Base-by-base conservation (phyloP, 2,888 invertebrate genomes). In the Trissoscelio sp. region DNA sequence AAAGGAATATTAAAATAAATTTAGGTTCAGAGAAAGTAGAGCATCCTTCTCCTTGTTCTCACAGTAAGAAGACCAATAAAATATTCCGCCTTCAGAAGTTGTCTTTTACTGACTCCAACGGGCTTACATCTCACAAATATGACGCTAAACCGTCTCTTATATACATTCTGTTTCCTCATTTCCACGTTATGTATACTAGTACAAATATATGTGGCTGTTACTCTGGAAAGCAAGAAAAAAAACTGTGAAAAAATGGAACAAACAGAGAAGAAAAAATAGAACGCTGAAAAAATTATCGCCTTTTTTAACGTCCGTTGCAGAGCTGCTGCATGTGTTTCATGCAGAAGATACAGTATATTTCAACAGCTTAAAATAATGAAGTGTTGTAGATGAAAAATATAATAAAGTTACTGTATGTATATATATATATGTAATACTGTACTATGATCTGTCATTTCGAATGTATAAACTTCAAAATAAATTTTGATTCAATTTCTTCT, bases 31-130 rank as follows among this genome's bases (percentile, higher is more conserved):
- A 44, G 44, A 73, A 73, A 64, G 53, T 73, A 31, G 64, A 53
- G 16, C 55, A 55, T 73, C 18, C 53, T 55, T 55, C 51, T 55
- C 42, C 53, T 46, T 64, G 42, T 73, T 64, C 64, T 42, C 73
- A 18, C 14, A 34, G 51, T 51, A 73, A 62, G 62, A 73, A 73
- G 73, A 64, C 64, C 55, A 73, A 73, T 73, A 73, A 73, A 62
- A 73, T 73, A 73, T 73, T 73, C 73, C 20, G 44, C 72, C 24
- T 62, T 62, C 62, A 39, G 51, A 60, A 73, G 62, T 64, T 16
- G 44, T 31, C 55, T 69, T 55, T 57, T 57, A 57, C 60, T 11
- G 34, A 72, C 31, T 42, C 62, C 12, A 51, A 46, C 64, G 16
- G 37, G 37, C 18, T 48, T 51, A 51, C 55, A 55, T 73, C 55